Base-by-base conservation (phyloP, 92 coral and sea anemone species). In the Isaurus tuberculatus region DNA sequence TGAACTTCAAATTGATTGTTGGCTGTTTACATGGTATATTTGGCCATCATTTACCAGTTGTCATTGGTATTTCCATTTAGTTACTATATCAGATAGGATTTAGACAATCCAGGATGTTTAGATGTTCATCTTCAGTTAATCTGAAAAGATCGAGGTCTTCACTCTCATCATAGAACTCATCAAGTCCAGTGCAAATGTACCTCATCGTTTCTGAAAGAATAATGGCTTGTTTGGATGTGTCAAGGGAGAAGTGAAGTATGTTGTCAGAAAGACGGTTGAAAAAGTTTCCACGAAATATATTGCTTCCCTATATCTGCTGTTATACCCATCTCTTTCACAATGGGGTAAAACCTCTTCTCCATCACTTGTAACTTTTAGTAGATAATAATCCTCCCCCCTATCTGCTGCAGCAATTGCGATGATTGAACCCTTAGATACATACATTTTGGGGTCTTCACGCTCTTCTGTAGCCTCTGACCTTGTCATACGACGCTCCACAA, bases 371-470 rank as follows among this genome's bases (percentile, higher is more conserved):
- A n/a, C n/a, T n/a, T n/a, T n/a, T n/a, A n/a, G n/a, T n/a, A 85
- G 70, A 46, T 77, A 85, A 65, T 84, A 72, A 17, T 84, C 87
- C 30, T 70, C 87, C 26, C 87, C 87, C 36, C 81, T 72, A 69
- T 84, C 81, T 27, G 81, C 81, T 17, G 81, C 67, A 84, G 73
- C 87, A 9, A 84, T 72, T 29, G 87, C 87, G 33, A 84, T 70
- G 31, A 25, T 73, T 0, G 87, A 77, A 72, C 61, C 34, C 53
- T 33, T 84, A 16, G 73, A 16, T 0, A 79, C 87, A 8, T 72
- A 37, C 1, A 46, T 5, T 46, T 72, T 84, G 1, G 71, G 44
- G 49, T 77, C 71, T 60, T 72, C 87, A 0, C 48, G 37, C 4
- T 40, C 70, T 44, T 53, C 69, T 2, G 80, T 23, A 53, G 31